Base-by-base conservation (phyloP, 2,888 invertebrate species). In the Sarcophaga caerulescens region DNA sequence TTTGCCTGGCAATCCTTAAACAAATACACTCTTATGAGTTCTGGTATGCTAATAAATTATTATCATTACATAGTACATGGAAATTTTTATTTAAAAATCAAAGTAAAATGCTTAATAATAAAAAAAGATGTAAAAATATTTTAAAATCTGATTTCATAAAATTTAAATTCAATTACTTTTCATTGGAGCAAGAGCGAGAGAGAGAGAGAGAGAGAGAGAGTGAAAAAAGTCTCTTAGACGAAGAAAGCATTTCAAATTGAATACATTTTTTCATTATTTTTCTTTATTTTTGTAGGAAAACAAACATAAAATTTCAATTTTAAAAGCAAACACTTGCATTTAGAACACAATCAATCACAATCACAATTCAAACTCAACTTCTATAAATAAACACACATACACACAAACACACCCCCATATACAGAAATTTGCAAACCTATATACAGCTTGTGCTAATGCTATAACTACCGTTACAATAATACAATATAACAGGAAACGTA, bases 261-360 rank as follows among this genome's bases (percentile, higher is more conserved):
- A 35, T 21, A 3, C 4, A 65, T 0, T 12, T 60, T 21, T 57
- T 63, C 65, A n/a, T 82, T 59, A 17, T n/a, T 65, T 74, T 47
- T 63, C 45, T 23, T 47, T 63, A 4, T 65, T 73, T 4, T 14
- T 47, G n/a, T 71, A 19, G 21, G 12, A 78, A 81, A 84, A 75
- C 70, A 84, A 86, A 86, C 83, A 86, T 62, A 81, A 74, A 86
- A 75, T 84, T 86, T 84, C 86, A 86, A 86, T 86, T 84, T 86
- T 81, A 63, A 84, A 84, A 84, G 81, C 81, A 84, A 84, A 86
- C 84, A 84, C 78, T 86, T 81, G 81, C 81, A 81, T 81, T 86
- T 81, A 74, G 83, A 74, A 71, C 86, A 86, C 81, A 86, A 81
- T 84, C 86, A 86, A 84, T 84, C 86, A 84, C 86, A 84, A 71